Evolutionary conservation across 2,888 invertebrate genomes (phyloP).

Genomic region (Synergus umbraculus): DNA sequence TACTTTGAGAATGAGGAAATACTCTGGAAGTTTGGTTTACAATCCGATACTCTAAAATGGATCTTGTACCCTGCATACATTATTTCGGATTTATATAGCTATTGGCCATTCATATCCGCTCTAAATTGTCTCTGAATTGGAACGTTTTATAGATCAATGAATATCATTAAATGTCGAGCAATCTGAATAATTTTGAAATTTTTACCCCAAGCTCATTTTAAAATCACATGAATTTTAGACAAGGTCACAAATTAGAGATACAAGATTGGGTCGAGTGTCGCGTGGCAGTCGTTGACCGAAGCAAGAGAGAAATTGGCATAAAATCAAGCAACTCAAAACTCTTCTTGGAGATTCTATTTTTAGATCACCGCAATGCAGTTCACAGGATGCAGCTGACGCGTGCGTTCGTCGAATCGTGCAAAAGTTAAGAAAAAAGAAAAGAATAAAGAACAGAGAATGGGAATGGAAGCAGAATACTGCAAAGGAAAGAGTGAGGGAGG

Average conservation of each 20-base stretch:
- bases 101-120: background rate
- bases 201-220: background rate
- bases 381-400: slow-evolving; percentile 53
- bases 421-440: slow-evolving; percentile 39
- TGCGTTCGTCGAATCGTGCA: slow-evolving; percentile 42
- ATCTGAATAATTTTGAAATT: background rate
- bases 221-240: background rate
- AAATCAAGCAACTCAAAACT: slow-evolving; percentile 53
- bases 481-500: background rate
- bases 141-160: background rate
- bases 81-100: background rate
- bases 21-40: background rate
- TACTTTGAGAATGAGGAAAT: too few species aligned
- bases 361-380: slow-evolving; percentile 57
- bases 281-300: background rate
- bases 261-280: background rate
- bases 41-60: background rate
- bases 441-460: slow-evolving; percentile 1
- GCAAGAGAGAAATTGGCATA: slow-evolving; percentile 55
- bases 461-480: slow-evolving; percentile 31
- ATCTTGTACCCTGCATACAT: background rate
- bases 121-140: background rate
- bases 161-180: background rate
- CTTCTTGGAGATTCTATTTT: slow-evolving; percentile 50
- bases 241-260: background rate